phyloP scores from a whole-genome alignment of 2,797 vertebrate genomes.

The Dendrocincla fuliginosa region DNA sequence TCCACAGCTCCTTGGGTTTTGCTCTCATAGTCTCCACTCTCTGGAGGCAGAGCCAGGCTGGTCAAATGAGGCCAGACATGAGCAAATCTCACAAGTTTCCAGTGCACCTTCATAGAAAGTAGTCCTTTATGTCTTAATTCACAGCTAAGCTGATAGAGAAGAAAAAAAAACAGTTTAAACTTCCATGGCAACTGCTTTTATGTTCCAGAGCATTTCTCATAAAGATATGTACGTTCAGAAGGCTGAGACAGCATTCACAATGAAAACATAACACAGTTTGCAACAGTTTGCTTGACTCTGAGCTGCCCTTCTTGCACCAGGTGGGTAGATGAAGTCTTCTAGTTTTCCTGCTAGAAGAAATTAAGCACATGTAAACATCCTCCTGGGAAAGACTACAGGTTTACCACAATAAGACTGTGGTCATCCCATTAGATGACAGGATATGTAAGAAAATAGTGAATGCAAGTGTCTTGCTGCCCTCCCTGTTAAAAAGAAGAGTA shows the following conservation, averaged over 20 bases:
- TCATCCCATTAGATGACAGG: not conserved
- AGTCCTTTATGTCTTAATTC: conserved; percentile 33
- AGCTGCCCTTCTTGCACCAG: not conserved
- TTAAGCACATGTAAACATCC: not conserved
- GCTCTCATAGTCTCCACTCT: conserved; percentile 14
- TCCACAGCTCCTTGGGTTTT: conserved; percentile 17
- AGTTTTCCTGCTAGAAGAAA: not conserved
- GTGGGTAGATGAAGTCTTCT: not conserved
- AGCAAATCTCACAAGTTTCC: not conserved
- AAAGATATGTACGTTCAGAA: not conserved
- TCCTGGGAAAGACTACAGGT: not conserved
- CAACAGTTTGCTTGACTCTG: not conserved
- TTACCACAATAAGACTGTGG: not conserved
- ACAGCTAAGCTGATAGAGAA: not conserved
- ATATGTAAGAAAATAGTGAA: not conserved
- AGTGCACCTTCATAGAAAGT: not conserved
- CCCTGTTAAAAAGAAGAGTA: not conserved
- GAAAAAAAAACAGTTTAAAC: not conserved
- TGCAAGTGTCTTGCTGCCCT: not conserved
- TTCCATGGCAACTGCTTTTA: not conserved
- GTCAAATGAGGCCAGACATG: conserved; percentile 21
- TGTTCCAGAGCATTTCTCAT: not conserved
- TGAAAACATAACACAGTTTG: not conserved
- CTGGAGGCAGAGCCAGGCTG: conserved; percentile 11
- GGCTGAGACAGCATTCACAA: not conserved